Conservation (phyloP, 2,888 invertebrate genomes). For the Leptinotarsa peninsularis region DNA sequence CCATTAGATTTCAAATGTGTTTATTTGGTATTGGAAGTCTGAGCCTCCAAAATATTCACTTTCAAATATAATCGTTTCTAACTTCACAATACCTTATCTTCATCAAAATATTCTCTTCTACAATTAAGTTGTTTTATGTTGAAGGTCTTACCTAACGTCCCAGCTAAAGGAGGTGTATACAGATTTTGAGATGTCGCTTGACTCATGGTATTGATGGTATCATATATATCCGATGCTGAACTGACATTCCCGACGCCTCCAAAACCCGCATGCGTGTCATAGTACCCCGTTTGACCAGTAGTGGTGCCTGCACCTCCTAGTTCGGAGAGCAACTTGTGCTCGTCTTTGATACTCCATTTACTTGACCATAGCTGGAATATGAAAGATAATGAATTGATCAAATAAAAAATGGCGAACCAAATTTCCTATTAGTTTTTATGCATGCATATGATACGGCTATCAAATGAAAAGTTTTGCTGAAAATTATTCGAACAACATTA, state of each 20-base stretch:
- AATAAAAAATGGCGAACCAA: no score
- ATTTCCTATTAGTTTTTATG: no score
- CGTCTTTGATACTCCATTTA: conserved; percentile 93
- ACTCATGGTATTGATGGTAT: conserved; percentile 79
- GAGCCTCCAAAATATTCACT: no score
- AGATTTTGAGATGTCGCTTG: conserved; percentile 78
- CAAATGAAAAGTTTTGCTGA: no score
- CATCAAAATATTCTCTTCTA: no score
- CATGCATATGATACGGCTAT: no score
- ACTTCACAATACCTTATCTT: no score
- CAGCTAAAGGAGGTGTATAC: conserved; percentile 83
- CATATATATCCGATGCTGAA: conserved; percentile 72
- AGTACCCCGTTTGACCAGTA: conserved; percentile 67
- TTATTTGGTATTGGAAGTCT: no score
- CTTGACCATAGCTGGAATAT: conserved; percentile 79
- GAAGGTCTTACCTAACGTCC: conserved; percentile 74
- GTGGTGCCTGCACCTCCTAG: conserved; percentile 74
- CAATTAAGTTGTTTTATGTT: not conserved
- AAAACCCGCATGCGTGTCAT: conserved; percentile 71
- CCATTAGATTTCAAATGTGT: no score
- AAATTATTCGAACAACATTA: no score
- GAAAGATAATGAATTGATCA: not conserved
- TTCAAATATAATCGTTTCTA: no score
- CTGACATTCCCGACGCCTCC: conserved; percentile 68
- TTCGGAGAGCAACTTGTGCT: conserved; percentile 88